These are phyloP conservation scores for Zoanthus sociatus DNA, from an alignment of 92 coral and sea anemone genomes.

Conservation along the genomic window DNA sequence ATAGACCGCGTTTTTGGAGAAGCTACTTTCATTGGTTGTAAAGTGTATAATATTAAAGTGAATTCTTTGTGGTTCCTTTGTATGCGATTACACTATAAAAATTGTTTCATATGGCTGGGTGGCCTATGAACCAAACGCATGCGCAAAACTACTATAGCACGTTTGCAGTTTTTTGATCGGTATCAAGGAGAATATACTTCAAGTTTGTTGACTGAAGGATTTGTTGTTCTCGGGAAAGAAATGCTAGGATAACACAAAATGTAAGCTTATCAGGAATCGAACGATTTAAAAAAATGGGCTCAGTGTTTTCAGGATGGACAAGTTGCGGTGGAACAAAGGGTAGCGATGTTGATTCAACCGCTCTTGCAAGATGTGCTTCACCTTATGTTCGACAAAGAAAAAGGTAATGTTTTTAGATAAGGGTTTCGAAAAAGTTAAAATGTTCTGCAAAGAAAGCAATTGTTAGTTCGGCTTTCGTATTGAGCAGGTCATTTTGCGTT, in stretches of 20 bases:
- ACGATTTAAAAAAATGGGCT: slow-evolving; percentile 14
- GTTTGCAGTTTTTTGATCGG: not conserved
- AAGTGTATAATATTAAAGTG: too few relatives aligned
- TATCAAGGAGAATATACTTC: not conserved
- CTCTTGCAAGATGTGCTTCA: slow-evolving; percentile 49
- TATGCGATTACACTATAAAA: too few relatives aligned
- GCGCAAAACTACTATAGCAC: not conserved
- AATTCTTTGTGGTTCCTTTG: too few relatives aligned
- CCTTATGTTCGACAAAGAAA: slow-evolving; percentile 81
- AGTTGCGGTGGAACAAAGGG: slow-evolving; percentile 28
- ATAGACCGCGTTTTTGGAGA: too few relatives aligned
- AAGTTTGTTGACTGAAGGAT: not conserved
- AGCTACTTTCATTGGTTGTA: too few relatives aligned
- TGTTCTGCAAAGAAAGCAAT: not conserved
- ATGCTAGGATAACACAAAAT: not conserved
- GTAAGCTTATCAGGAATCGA: not conserved
- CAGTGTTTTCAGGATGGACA: slow-evolving; percentile 44
- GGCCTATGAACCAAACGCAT: not conserved
- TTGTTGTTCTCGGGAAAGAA: not conserved
- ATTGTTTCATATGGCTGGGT: not conserved
- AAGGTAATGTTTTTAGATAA: slow-evolving; percentile 56
- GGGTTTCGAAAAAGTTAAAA: not conserved
- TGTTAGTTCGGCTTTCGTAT: not conserved
- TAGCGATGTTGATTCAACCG: slow-evolving; percentile 35
- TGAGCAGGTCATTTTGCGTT: not conserved